phyloP scores from a whole-genome alignment of 2,888 invertebrate species.

The Caenorhabditis japonica region DNA sequence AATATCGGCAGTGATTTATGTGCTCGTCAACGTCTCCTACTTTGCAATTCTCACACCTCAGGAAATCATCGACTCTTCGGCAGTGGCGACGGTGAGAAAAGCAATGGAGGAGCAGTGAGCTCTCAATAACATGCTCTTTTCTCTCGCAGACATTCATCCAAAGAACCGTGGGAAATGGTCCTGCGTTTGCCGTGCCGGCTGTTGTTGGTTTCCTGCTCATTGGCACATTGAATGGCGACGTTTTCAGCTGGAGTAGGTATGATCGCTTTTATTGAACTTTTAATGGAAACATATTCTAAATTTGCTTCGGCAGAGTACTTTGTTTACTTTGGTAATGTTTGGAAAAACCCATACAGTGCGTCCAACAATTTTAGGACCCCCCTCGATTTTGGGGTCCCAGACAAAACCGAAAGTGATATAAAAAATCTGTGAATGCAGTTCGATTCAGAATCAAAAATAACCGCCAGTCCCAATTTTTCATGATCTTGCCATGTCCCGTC shows the following conservation, averaged over 20 bases:
- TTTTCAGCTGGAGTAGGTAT: constrained; percentile 62
- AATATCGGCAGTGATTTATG: constrained; percentile 53
- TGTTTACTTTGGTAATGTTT: too few species aligned
- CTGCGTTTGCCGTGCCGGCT: constrained; percentile 58
- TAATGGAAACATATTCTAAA: too few species aligned
- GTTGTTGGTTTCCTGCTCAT: constrained; percentile 61
- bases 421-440: too few species aligned
- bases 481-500: too few species aligned
- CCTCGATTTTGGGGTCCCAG: too few species aligned
- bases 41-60: constrained; percentile 56
- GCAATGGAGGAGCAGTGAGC: not conserved
- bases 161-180: constrained; percentile 56
- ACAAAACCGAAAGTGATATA: too few species aligned
- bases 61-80: constrained; percentile 57
- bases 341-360: too few species aligned
- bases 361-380: too few species aligned
- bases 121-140: constrained; percentile 10
- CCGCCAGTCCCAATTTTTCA: too few species aligned
- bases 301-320: too few species aligned
- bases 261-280: not conserved
- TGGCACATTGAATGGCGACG: constrained; percentile 61
- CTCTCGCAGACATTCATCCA: constrained; percentile 60
- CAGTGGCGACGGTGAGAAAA: constrained; percentile 62
- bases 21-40: constrained; percentile 60
- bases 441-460: too few species aligned